Percentiles rank a stretch among this genome's conserved stretches.
Conservation (phyloP, 2,888 invertebrate species). For the Willowsia nigromaculata region DNA sequence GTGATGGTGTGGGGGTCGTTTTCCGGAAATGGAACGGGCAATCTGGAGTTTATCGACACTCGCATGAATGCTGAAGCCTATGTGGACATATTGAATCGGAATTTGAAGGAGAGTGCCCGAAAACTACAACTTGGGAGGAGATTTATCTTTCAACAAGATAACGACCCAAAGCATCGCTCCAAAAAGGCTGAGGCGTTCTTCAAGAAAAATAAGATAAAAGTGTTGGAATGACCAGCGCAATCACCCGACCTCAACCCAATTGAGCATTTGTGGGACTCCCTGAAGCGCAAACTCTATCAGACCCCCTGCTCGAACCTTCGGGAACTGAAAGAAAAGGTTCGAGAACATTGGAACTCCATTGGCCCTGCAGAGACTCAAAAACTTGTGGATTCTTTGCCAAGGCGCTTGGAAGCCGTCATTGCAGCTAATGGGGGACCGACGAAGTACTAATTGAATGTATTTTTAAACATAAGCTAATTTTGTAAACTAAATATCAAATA, state of each 20-base stretch:
- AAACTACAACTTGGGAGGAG: slow-evolving; percentile 43
- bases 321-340: too few relatives aligned
- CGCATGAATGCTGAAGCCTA: slow-evolving; percentile 45
- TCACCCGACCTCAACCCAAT: slow-evolving; percentile 55
- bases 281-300: too few relatives aligned
- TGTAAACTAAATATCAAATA: too few relatives aligned
- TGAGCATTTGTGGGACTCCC: slow-evolving; percentile 61
- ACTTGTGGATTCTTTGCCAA: slow-evolving; percentile 26
- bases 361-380: not conserved
- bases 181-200: slow-evolving; percentile 5
- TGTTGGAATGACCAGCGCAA: slow-evolving; percentile 52
- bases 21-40: slow-evolving; percentile 16
- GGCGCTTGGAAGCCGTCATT: not conserved
- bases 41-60: slow-evolving; percentile 52
- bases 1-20: slow-evolving; percentile 61
- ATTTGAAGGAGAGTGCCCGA: slow-evolving; percentile 19
- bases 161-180: slow-evolving; percentile 59
- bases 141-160: slow-evolving; percentile 57
- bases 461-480: too few relatives aligned
- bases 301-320: too few relatives aligned
- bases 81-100: not conserved
- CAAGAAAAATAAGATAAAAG: slow-evolving; percentile 12
- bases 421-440: not conserved
- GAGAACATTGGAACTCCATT: not conserved
- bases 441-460: not conserved